Conservation (phyloP, 2,888 invertebrate species). For the Volucella zonaria region DNA sequence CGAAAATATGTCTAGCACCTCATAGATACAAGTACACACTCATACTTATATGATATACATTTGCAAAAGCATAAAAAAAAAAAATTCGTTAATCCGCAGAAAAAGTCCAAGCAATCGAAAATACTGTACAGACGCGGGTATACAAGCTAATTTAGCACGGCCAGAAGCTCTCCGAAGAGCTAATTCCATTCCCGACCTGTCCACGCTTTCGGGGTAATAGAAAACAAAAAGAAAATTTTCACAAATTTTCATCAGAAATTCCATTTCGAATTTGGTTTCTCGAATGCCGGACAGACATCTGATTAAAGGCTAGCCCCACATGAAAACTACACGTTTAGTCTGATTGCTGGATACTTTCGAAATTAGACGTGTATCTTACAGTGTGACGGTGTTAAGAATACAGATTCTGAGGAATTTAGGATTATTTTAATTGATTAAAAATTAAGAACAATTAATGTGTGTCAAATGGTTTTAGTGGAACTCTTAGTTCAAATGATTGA, state of each 20-base stretch:
- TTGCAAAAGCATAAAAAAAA: background rate
- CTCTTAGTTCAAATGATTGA: conserved; percentile 9
- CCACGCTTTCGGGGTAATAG: background rate
- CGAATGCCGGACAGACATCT: conserved; percentile 36
- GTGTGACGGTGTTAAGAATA: conserved; percentile 14
- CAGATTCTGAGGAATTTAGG: background rate
- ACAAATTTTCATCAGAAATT: conserved; percentile 26
- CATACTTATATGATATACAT: background rate
- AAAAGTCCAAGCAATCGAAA: background rate
- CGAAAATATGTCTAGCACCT: conserved; percentile 14
- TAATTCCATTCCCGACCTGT: conserved; percentile 4
- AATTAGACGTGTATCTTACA: conserved; percentile 49
- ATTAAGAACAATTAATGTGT: conserved; percentile 11
- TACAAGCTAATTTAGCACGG: conserved; percentile 23
- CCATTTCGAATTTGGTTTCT: conserved; percentile 49
- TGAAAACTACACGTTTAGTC: conserved; percentile 43
- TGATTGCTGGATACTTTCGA: conserved; percentile 52
- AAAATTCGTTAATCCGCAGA: background rate
- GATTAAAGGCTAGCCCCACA: conserved; percentile 31
- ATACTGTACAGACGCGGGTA: background rate
- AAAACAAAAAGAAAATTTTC: conserved; percentile 17
- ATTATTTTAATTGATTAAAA: background rate
- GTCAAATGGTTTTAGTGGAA: conserved; percentile 27
- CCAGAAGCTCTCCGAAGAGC: background rate
- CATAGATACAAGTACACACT: background rate